These are phyloP conservation scores for Dromas ardeola DNA, from an alignment of 2,113 vertebrate species.

Conservation along the genomic window DNA sequence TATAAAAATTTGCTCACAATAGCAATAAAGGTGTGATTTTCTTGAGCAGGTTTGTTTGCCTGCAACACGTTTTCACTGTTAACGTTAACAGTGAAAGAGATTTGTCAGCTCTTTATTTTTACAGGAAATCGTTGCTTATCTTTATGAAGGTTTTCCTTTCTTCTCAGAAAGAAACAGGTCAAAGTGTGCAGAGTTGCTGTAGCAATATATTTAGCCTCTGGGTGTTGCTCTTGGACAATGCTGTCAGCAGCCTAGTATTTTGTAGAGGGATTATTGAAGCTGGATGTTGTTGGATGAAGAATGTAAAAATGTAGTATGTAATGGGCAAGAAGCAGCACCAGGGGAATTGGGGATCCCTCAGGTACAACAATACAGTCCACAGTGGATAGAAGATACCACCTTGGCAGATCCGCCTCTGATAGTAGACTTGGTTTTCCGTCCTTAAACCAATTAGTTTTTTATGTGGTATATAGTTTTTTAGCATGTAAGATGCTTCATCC, in stretches of 20 bases:
- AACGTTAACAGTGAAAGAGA: background rate
- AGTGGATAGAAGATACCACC: background rate
- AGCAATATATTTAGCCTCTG: conserved; percentile 59
- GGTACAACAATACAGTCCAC: background rate
- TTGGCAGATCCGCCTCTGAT: background rate
- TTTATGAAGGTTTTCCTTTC: background rate
- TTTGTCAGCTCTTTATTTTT: background rate
- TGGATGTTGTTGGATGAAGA: background rate
- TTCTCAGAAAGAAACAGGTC: background rate
- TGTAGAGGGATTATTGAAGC: background rate
- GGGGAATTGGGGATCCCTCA: background rate
- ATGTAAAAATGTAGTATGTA: background rate
- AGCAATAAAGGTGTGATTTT: background rate
- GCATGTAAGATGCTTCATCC: background rate
- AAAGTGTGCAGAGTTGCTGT: background rate
- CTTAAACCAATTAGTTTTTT: background rate
- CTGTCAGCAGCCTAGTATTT: background rate
- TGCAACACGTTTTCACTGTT: background rate
- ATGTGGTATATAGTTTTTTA: background rate
- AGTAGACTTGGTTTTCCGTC: background rate
- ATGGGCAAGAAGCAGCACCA: background rate
- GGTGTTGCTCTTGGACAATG: conserved; percentile 60
- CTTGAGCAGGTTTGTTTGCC: background rate
- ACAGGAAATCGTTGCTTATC: background rate
- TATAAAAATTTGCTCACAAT: background rate